Conservation (phyloP, 2,797 vertebrate species). For the Spheniscus humboldti region DNA sequence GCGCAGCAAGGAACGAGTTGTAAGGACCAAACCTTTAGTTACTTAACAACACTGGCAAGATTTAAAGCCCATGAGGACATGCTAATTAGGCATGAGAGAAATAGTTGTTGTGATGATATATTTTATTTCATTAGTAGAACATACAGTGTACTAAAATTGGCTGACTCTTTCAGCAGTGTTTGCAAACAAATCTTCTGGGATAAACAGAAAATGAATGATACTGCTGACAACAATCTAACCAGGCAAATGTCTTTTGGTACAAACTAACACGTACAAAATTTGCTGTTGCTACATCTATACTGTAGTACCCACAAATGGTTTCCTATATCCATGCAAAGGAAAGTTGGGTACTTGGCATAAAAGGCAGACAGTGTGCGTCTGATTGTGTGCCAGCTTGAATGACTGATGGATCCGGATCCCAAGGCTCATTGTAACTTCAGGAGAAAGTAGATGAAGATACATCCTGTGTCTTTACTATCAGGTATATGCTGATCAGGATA, state of each 20-base stretch:
- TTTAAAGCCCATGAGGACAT: neutral
- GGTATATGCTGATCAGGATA: neutral
- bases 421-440: neutral
- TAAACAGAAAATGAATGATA: neutral
- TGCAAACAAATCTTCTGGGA: neutral
- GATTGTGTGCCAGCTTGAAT: neutral
- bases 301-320: neutral
- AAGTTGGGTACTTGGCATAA: neutral
- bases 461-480: neutral
- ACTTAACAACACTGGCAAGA: neutral
- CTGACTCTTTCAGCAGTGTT: neutral
- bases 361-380: neutral
- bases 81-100: neutral
- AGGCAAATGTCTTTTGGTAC: neutral
- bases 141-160: neutral
- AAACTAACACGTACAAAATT: neutral
- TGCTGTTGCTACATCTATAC: neutral
- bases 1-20: neutral
- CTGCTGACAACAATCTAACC: neutral
- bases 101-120: neutral
- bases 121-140: neutral
- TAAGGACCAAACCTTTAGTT: neutral
- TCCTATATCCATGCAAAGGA: neutral
- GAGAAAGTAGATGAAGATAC: neutral
- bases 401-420: neutral